A percentile compares a stretch with the other conserved stretches of the same genome.
phyloP scores from a whole-genome alignment of 2,888 invertebrate genomes.

The Ennomos fuscantarius region DNA sequence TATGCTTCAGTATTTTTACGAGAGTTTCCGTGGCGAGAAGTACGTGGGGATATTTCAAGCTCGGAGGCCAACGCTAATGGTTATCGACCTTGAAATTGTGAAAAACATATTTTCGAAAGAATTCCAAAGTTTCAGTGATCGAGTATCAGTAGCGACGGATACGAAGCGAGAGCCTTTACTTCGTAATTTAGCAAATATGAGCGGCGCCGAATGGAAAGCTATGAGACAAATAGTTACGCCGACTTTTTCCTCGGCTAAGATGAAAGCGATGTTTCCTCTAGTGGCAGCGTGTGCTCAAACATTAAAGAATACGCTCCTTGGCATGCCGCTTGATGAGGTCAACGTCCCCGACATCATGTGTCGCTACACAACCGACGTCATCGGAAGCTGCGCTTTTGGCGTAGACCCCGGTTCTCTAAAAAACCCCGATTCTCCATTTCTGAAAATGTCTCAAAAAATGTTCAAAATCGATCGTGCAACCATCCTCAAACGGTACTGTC shows the following conservation, averaged over 20 bases:
- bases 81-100: conserved; percentile 71
- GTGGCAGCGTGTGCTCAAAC: conserved; percentile 71
- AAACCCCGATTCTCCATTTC: conserved; percentile 71
- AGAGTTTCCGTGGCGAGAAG: conserved; percentile 62
- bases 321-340: conserved; percentile 58
- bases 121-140: conserved; percentile 71
- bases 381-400: conserved; percentile 79
- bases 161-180: conserved; percentile 75
- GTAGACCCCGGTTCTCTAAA: conserved; percentile 73
- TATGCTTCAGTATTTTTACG: conserved; percentile 71
- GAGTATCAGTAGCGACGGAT: conserved; percentile 72
- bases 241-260: conserved; percentile 79
- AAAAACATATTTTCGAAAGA: conserved; percentile 70
- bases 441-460: conserved; percentile 78
- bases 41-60: conserved; percentile 79
- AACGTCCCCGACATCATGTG: conserved; percentile 71
- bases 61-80: conserved; percentile 72
- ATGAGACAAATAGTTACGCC: conserved; percentile 78
- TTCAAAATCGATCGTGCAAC: conserved; percentile 68
- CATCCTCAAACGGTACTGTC: conserved; percentile 73
- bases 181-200: conserved; percentile 77
- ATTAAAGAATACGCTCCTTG: conserved; percentile 57
- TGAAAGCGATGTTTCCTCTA: conserved; percentile 81
- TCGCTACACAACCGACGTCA: conserved; percentile 77
- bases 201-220: conserved; percentile 77